Evolutionary conservation across 2,888 invertebrate genomes (phyloP), one percentile per base, ranked within the genome.

Genomic region (Gortyna flavago): DNA sequence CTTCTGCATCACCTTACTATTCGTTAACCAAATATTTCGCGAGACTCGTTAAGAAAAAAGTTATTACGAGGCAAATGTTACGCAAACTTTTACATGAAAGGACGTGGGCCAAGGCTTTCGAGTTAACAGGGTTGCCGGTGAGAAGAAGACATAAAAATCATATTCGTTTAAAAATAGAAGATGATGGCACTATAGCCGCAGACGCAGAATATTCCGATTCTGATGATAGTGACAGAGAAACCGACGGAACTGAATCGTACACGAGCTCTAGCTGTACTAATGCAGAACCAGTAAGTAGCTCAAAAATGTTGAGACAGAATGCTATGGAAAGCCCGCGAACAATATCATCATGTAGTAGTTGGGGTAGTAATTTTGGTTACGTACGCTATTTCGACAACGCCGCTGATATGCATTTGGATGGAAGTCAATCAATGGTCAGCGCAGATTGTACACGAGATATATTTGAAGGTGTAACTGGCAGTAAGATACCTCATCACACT

Each of bases 21-120:
- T 97, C 97, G 85, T 97, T 98, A 84, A 98, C 98, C 65, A 98
- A 97, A 92, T 98, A 97, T 94, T 98, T 98, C 93, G 97, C 98
- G 83, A 97, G 97, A 91, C 97, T 98, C 78, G 98, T 98, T 57
- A 97, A 97, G 92, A 97, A 97, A 92, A 98, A 98, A 91, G 95
- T 97, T 25, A 97, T 98, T 83, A 97, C 97, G 21, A 97, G 97
- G 80, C 97, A 97, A 90, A 97, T 98, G 92, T 96, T 98, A 78
- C 98, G 98, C 93, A 97, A 97, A 91, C 96, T 98, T 72, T 95
- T 98, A 70, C 98, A 98, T 87, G 97, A 97, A 88, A 96, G 96
- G 84, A 94, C 97, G 1, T 96, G 97, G 96, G 96, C 94, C 32
- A 95, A 96, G 89, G 96, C 96, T 29, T 95, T 96, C 75, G 97